phyloP scores from a whole-genome alignment of 2,888 invertebrate species.

The Scaptomyza cyrtandrae region DNA sequence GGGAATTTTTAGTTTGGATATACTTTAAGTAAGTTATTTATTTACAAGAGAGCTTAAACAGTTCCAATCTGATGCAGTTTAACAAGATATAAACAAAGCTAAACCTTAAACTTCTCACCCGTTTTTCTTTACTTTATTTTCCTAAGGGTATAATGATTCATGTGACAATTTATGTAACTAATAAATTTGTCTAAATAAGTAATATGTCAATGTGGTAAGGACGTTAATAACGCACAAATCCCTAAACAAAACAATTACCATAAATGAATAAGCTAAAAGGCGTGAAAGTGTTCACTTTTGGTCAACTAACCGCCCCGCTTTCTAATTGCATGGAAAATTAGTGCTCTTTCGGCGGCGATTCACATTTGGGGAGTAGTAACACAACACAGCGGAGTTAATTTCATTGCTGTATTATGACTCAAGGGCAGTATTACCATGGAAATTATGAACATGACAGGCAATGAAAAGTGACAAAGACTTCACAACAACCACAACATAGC shows the following conservation, averaged over 20 bases:
- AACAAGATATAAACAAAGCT: no score
- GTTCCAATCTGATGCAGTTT: no score
- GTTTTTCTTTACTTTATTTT: not conserved
- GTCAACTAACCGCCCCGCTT: slow-evolving; percentile 39
- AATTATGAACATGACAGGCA: slow-evolving; percentile 71
- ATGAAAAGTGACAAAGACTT: slow-evolving; percentile 58
- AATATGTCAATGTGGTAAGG: slow-evolving; percentile 10
- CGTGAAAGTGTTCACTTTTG: slow-evolving; percentile 29
- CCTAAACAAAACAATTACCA: slow-evolving; percentile 12
- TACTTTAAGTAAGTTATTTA: no score
- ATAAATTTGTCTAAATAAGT: slow-evolving; percentile 27
- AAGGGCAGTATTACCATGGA: slow-evolving; percentile 80
- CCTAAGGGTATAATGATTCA: not conserved
- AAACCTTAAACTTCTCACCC: no score
- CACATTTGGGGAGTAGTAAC: slow-evolving; percentile 25
- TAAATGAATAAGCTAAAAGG: slow-evolving; percentile 42
- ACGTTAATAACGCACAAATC: slow-evolving; percentile 8
- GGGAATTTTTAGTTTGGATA: no score
- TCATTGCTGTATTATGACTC: slow-evolving; percentile 76
- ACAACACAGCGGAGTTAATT: slow-evolving; percentile 66
- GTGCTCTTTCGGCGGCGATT: slow-evolving; percentile 29
- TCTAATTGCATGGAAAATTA: slow-evolving; percentile 64
- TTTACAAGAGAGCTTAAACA: no score
- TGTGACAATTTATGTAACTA: no score
- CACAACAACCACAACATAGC: slow-evolving; percentile 22